Evolutionary conservation across 2,797 vertebrate genomes (phyloP).

Genomic region (Smutsia gigantea): DNA sequence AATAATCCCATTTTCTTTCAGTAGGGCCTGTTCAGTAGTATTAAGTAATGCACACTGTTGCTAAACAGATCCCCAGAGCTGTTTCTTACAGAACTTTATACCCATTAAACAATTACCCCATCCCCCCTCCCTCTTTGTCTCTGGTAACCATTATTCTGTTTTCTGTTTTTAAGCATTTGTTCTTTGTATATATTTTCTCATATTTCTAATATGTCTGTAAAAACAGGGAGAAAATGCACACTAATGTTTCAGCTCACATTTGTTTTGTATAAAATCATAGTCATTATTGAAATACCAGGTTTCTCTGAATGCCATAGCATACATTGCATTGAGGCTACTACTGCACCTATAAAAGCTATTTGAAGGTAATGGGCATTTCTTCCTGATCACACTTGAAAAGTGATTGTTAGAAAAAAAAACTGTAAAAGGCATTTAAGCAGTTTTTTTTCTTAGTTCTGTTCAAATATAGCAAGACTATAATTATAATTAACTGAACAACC

Average conservation of each 20-base stretch:
- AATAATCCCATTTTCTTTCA: no score
- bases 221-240: background rate
- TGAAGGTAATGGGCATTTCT: background rate
- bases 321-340: background rate
- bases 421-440: slow-evolving; percentile 20
- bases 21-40: background rate
- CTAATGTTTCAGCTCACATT: background rate
- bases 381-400: slow-evolving; percentile 28
- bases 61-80: slow-evolving; percentile 5
- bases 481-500: slow-evolving; percentile 70
- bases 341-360: background rate
- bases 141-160: background rate
- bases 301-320: background rate
- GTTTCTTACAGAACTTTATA: background rate
- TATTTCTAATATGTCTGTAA: background rate
- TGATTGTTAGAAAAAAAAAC: slow-evolving; percentile 27
- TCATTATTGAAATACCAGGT: slow-evolving; percentile 28
- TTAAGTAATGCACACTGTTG: background rate
- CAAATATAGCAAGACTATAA: slow-evolving; percentile 68
- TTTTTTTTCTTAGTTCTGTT: slow-evolving; percentile 58
- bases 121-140: background rate
- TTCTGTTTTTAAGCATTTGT: slow-evolving; percentile 8
- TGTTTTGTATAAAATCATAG: background rate
- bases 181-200: background rate
- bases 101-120: background rate